Base-by-base conservation (phyloP, 2,113 vertebrate species). In the Piprites chloris region DNA sequence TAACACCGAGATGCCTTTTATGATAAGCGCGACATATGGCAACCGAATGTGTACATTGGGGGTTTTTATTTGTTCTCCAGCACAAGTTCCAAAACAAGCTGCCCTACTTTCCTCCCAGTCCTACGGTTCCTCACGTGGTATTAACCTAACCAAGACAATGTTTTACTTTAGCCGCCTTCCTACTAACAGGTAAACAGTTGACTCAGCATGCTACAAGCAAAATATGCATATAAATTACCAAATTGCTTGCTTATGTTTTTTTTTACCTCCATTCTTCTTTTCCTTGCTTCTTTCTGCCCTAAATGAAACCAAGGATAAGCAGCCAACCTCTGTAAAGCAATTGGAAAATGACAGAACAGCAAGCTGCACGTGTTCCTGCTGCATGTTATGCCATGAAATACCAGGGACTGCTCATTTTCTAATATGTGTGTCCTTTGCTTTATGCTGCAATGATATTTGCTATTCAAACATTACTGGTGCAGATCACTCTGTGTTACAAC, bases 11-110 rank as follows among this genome's bases (percentile, higher is more conserved):
- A 93, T 75, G 66, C 72, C 87, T 91, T 85, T 95, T 59, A 42
- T n/a, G 92, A 97, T 97, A 92, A 93, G 92, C 2, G 1, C 33
- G 44, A 88, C 97, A 97, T 97, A 96, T 95, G 96, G 93, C 1
- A 66, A 95, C 35, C 4, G 44, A 92, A 27, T 86, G 95, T 97
- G 95, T 97, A 81, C 95, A 78, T 63, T 95, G 89, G 92, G 83
- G 93, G 80, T 87, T 96, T 95, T 62, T 90, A 86, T 96, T 97
- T 97, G 86, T 8, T 92, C 90, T 89, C 44, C 88, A 33, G 78
- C 80, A 88, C 79, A 76, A 85, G 94, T 84, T 96, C 94, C 96
- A 91, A 86, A 97, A 88, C 91, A 93, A 96, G 95, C 96, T 83
- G 90, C 72, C 47, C 93, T 92, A 28, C 82, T 96, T 96, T 75